Conservation (phyloP, 2,797 vertebrate genomes). For the Agapornis canus region DNA sequence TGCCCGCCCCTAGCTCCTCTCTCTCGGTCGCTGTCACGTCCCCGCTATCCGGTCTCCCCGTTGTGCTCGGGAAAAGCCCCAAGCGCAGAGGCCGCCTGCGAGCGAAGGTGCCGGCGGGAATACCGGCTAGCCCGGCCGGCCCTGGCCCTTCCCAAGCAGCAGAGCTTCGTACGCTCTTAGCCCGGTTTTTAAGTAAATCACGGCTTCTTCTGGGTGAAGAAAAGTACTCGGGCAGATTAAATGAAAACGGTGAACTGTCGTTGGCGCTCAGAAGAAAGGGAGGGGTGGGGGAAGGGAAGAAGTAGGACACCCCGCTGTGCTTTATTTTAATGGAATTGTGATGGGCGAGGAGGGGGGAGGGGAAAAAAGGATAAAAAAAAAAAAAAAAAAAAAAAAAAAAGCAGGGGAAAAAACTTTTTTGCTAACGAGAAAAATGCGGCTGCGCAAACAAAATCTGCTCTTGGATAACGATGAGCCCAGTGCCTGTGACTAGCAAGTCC, state of each 20-base stretch:
- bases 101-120: background rate
- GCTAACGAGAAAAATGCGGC: background rate
- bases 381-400: no score
- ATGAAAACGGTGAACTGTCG: background rate
- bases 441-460: background rate
- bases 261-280: background rate
- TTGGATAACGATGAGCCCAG: slow-evolving; percentile 3
- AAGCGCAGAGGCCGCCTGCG: rapidly evolving
- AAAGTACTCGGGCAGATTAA: background rate
- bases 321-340: background rate
- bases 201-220: background rate
- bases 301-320: background rate
- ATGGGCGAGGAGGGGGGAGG: background rate
- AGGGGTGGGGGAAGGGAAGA: background rate
- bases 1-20: background rate
- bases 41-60: no score
- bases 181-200: background rate
- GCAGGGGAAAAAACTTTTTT: background rate
- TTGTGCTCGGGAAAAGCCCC: rapidly evolving
- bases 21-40: background rate
- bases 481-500: slow-evolving; percentile 1
- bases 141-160: background rate
- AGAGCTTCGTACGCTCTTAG: background rate
- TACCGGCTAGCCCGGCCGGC: background rate
- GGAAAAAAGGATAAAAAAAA: no score